Evolutionary conservation across 1,140 invertebrate genomes (phyloP).

Genomic region (Drosophila nigrodunni): DNA sequence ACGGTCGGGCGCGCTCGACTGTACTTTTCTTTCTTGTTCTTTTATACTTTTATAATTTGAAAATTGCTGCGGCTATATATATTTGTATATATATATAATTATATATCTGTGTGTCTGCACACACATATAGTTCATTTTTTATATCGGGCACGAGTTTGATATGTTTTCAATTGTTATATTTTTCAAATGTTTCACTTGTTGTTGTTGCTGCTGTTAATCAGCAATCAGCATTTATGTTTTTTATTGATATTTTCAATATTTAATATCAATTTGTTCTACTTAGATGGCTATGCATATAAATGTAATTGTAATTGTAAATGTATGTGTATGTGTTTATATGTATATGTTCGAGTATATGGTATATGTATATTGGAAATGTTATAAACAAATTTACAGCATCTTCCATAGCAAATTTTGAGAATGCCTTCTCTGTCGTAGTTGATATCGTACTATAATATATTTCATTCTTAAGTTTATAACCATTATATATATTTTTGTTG

Average conservation of each 20-base stretch:
- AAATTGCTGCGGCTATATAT: slow-evolving; percentile 60
- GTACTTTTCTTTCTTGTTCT: slow-evolving; percentile 21
- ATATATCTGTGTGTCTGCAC: slow-evolving; percentile 31
- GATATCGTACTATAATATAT: slow-evolving; percentile 9
- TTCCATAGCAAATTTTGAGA: slow-evolving; percentile 16
- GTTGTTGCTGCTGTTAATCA: slow-evolving; percentile 19
- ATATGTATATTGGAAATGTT: slow-evolving; percentile 33
- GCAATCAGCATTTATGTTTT: slow-evolving; percentile 17
- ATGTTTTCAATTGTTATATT: slow-evolving; percentile 78
- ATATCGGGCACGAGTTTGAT: slow-evolving; percentile 84
- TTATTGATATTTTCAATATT: slow-evolving; percentile 72
- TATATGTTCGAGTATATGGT: slow-evolving; percentile 29
- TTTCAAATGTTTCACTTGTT: slow-evolving; percentile 45
- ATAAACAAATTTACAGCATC: slow-evolving; percentile 52
- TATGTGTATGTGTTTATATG: slow-evolving; percentile 30
- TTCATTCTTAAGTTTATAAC: slow-evolving; percentile 35
- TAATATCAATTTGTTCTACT: slow-evolving; percentile 76
- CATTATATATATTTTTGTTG: slow-evolving; percentile 53
- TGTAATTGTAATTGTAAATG: slow-evolving; percentile 46
- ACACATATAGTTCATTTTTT: slow-evolving; percentile 57
- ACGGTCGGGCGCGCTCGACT: too few relatives aligned
- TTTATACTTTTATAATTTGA: slow-evolving; percentile 51
- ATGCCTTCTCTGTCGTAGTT: slow-evolving; percentile 13
- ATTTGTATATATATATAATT: slow-evolving; percentile 30
- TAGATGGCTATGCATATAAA: slow-evolving; percentile 62